A percentile compares a stretch with the other conserved stretches of the same genome.
Conservation (phyloP, 2,113 vertebrate species). For the Conger conger region DNA sequence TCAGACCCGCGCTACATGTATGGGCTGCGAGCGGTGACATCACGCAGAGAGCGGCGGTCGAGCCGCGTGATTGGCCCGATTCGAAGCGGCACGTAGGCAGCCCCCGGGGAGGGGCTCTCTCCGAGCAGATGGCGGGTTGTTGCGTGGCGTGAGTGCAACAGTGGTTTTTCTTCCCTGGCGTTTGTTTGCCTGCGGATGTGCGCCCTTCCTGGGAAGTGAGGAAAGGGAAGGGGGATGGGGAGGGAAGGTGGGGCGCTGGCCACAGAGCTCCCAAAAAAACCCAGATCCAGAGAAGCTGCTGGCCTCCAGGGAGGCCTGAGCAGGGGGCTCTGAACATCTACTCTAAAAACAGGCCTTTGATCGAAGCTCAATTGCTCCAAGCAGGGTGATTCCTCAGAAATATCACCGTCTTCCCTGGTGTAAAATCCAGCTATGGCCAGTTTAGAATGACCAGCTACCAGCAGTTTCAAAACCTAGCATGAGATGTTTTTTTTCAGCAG, state of each 20-base stretch:
- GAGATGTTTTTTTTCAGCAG: no score
- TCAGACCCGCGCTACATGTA: background rate
- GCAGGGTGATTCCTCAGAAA: no score
- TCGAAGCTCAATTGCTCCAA: no score
- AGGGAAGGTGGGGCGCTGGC: background rate
- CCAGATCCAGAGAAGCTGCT: background rate
- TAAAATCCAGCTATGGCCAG: no score
- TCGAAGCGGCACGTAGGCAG: slow-evolving; percentile 43
- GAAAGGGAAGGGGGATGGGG: background rate
- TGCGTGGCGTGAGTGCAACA: background rate
- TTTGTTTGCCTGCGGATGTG: background rate
- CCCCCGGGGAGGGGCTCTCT: background rate
- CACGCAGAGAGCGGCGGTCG: slow-evolving; percentile 30
- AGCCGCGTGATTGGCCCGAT: slow-evolving; percentile 45
- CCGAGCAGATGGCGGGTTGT: background rate
- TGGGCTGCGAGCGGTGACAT: slow-evolving; percentile 24
- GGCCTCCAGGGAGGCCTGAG: background rate
- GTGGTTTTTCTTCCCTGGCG: background rate
- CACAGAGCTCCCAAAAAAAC: background rate
- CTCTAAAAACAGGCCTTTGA: background rate
- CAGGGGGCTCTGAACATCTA: background rate
- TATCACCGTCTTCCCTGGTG: no score
- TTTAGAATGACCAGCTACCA: no score
- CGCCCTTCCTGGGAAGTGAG: background rate
- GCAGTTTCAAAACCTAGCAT: no score